Percentiles rank a stretch among this genome's conserved stretches.
phyloP scores from a whole-genome alignment of 2,797 vertebrate species.

The Taenioides sp. region DNA sequence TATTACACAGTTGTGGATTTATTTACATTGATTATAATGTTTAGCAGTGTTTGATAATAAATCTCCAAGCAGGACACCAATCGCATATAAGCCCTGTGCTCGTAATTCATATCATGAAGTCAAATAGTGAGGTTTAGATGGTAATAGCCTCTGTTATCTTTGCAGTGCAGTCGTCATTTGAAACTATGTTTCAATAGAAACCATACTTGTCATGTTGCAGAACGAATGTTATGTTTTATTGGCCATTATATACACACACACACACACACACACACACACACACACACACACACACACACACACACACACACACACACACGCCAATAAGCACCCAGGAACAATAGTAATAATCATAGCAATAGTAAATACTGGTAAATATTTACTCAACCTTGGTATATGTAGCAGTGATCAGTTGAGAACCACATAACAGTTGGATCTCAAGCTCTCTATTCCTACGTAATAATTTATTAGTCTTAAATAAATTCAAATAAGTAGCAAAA shows the following conservation, averaged over 20 bases:
- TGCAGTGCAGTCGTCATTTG: conserved; percentile 18
- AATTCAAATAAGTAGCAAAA: too few relatives aligned
- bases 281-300: neutral
- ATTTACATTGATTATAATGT: conserved; percentile 56
- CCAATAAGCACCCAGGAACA: too few relatives aligned
- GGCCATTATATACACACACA: neutral
- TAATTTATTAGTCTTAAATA: too few relatives aligned
- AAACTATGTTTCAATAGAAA: conserved; percentile 17
- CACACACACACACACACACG: neutral
- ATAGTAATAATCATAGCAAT: too few relatives aligned
- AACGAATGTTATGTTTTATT: neutral
- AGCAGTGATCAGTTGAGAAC: too few relatives aligned
- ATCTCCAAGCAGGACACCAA: conserved; percentile 20
- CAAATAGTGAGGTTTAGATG: conserved; percentile 9
- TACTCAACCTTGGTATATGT: too few relatives aligned
- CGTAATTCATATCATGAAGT: conserved; percentile 26
- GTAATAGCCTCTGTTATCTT: conserved; percentile 32
- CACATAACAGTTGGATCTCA: too few relatives aligned
- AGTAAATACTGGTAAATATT: too few relatives aligned
- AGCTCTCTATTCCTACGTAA: too few relatives aligned
- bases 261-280: too few relatives aligned
- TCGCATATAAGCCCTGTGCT: conserved; percentile 18
- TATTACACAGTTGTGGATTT: conserved; percentile 33
- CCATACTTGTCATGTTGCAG: neutral
- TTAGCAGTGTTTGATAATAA: conserved; percentile 39